Percentiles rank a stretch among this genome's conserved stretches.
Evolutionary conservation across 2,888 invertebrate species (phyloP).

Genomic region (Drosophila buzzatii): DNA sequence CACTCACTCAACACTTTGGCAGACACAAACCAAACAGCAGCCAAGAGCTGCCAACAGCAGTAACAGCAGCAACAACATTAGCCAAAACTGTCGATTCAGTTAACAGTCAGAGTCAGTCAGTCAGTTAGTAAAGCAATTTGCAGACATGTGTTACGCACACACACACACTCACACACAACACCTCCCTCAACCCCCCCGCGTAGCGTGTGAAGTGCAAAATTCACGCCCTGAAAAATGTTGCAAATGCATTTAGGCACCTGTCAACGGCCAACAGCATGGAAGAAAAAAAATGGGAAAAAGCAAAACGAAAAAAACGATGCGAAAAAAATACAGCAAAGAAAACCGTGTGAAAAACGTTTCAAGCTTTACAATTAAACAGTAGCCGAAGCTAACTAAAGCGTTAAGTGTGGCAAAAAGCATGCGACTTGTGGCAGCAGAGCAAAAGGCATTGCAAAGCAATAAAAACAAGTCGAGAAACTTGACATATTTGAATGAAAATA

Average conservation of each 20-base stretch:
- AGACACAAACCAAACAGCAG: conserved; percentile 76
- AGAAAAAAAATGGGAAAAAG: conserved; percentile 8
- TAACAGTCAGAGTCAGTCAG: conserved; percentile 56
- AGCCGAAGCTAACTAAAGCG: conserved; percentile 52
- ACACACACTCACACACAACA: conserved; percentile 21
- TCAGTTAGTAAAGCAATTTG: conserved; percentile 78
- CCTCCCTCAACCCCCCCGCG: conserved; percentile 11
- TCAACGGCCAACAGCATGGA: conserved; percentile 31
- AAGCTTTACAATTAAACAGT: conserved; percentile 64
- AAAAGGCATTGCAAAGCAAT: background rate
- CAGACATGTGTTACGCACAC: conserved; percentile 66
- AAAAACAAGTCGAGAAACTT: background rate
- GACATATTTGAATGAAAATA: background rate
- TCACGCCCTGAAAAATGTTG: conserved; percentile 50
- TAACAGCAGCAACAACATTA: conserved; percentile 44
- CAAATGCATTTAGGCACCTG: conserved; percentile 67
- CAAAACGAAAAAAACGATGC: conserved; percentile 3
- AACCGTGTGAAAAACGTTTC: conserved; percentile 47
- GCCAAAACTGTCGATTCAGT: conserved; percentile 57
- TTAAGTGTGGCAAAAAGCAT: conserved; percentile 47
- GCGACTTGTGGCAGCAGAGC: background rate
- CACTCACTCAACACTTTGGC: conserved; percentile 64
- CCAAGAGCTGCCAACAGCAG: conserved; percentile 46
- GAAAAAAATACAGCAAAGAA: background rate
- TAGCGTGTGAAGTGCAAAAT: conserved; percentile 33